These are phyloP conservation scores for Anseranas semipalmata DNA, from an alignment of 2,113 vertebrate species.

Conservation along the genomic window DNA sequence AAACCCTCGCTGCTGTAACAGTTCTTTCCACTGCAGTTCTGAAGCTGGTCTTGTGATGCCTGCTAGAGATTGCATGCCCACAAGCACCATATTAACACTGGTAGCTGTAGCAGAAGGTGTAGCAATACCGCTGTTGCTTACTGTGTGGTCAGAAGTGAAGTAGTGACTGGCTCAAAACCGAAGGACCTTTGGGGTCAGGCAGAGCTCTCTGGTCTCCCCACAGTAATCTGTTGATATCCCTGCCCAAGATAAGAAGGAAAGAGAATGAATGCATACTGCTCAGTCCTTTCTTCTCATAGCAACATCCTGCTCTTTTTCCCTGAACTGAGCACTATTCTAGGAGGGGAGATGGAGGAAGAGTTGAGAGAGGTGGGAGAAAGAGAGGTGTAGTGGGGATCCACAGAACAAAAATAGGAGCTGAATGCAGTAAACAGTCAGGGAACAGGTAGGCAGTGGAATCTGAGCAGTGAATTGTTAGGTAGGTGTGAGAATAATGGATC, in stretches of 20 bases:
- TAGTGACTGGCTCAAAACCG: neutral
- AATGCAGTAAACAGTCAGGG: neutral
- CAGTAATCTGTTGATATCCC: neutral
- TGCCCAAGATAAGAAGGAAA: neutral
- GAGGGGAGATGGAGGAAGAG: neutral
- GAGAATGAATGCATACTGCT: neutral
- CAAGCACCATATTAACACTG: rapidly evolving
- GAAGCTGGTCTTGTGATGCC: neutral
- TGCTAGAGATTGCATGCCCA: neutral
- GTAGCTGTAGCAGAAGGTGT: neutral
- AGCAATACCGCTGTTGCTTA: neutral
- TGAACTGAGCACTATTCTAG: neutral
- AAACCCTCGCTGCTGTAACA: neutral
- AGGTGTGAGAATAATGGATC: neutral
- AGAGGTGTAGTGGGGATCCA: neutral
- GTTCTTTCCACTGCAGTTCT: rapidly evolving
- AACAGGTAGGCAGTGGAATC: neutral
- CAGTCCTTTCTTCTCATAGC: neutral
- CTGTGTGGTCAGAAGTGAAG: neutral
- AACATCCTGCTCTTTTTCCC: neutral
- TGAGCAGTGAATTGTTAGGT: neutral
- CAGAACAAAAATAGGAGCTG: neutral
- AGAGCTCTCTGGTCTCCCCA: neutral
- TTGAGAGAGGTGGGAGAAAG: neutral
- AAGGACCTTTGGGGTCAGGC: neutral